Conservation (phyloP, 2,797 vertebrate species). For the Alca torda region DNA sequence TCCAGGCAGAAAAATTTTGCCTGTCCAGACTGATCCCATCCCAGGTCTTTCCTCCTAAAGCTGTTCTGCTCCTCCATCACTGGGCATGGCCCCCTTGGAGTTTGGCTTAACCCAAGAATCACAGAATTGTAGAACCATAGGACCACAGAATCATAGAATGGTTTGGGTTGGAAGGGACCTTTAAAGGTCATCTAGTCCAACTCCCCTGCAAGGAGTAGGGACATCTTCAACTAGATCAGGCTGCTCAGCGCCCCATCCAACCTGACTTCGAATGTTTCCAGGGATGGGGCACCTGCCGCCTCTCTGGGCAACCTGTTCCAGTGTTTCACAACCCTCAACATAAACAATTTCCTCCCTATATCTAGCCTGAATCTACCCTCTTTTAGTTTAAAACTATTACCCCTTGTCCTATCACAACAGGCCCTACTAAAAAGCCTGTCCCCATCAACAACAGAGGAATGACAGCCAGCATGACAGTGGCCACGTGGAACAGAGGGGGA, state of each 20-base stretch:
- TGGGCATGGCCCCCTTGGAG: not conserved
- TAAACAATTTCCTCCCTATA: not conserved
- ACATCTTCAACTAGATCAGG: not conserved
- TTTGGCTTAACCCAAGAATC: not conserved
- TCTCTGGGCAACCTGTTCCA: not conserved
- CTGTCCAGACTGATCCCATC: not conserved
- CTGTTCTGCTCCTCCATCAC: not conserved
- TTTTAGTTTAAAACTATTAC: not conserved
- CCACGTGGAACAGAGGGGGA: not conserved
- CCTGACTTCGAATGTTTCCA: not conserved
- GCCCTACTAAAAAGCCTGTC: not conserved
- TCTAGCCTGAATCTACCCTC: not conserved
- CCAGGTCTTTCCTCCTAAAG: not conserved
- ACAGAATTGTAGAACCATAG: not conserved
- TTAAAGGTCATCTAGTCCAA: not conserved
- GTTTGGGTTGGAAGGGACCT: not conserved
- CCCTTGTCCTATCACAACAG: accelerated
- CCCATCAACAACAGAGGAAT: not conserved
- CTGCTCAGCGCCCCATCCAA: not conserved
- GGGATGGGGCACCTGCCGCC: not conserved
- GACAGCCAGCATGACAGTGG: not conserved
- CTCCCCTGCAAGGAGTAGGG: not conserved
- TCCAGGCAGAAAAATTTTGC: not conserved
- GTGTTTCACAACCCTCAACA: accelerated
- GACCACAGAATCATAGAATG: not conserved